Conservation (phyloP, 2,797 vertebrate genomes). For the Pseudomugil gertrudae region DNA sequence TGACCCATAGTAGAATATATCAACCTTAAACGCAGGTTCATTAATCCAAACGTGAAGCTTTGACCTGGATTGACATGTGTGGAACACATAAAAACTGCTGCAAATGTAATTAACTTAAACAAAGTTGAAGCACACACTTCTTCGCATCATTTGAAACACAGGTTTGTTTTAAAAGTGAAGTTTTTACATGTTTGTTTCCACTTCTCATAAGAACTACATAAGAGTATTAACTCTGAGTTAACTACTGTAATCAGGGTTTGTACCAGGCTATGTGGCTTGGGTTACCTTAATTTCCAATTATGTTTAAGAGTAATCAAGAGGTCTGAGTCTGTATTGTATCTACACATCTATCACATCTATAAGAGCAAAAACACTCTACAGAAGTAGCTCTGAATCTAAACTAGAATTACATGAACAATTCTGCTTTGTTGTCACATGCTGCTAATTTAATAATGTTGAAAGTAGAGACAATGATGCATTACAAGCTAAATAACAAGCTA, state of each 20-base stretch:
- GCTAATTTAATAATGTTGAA: no score
- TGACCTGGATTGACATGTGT: slow-evolving; percentile 14
- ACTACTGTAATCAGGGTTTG: no score
- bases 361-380: not conserved
- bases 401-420: not conserved
- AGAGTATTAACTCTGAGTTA: no score
- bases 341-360: no score
- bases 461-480: slow-evolving; percentile 10
- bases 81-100: not conserved
- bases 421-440: not conserved
- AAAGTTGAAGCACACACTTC: not conserved
- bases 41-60: not conserved
- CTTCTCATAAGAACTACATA: no score
- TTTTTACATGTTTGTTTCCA: no score
- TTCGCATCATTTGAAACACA: not conserved
- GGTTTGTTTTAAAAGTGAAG: not conserved
- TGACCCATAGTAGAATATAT: slow-evolving; percentile 21
- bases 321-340: not conserved
- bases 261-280: no score
- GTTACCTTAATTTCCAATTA: no score
- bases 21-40: slow-evolving; percentile 8
- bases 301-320: not conserved
- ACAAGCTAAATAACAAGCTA: slow-evolving; percentile 18
- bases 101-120: slow-evolving; percentile 19
- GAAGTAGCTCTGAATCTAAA: not conserved